phyloP scores from a whole-genome alignment of 1,140 invertebrate genomes.

The Drosophila ambigua region DNA sequence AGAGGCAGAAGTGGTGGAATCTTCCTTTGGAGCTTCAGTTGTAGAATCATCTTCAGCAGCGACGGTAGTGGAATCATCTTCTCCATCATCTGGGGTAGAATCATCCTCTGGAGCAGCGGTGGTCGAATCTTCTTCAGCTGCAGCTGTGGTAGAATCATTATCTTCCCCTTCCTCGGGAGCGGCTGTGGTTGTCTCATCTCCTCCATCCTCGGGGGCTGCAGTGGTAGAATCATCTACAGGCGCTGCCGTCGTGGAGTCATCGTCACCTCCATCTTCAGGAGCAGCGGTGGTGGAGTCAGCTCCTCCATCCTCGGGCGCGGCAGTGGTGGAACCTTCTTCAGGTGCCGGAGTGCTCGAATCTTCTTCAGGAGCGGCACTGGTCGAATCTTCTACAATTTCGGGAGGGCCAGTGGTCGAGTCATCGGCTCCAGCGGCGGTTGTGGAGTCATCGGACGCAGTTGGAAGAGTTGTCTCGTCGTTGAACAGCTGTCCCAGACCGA shows the following conservation, averaged over 20 bases:
- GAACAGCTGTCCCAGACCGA: conserved; percentile 39
- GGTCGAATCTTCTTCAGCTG: neutral
- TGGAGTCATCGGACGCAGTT: neutral
- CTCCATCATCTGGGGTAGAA: conserved; percentile 9
- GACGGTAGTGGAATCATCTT: neutral
- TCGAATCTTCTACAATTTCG: neutral
- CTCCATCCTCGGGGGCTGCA: neutral
- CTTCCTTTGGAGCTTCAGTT: neutral
- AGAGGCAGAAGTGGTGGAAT: neutral
- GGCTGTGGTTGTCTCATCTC: neutral
- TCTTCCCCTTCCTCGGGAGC: neutral
- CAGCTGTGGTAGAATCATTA: neutral
- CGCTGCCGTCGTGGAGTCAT: conserved; percentile 8
- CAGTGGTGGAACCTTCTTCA: neutral
- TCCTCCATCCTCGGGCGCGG: neutral
- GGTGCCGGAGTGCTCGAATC: neutral
- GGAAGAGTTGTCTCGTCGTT: neutral
- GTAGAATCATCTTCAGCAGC: neutral
- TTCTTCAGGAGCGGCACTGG: neutral
- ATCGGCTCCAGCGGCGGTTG: neutral
- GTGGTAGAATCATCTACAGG: neutral
- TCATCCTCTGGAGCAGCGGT: neutral
- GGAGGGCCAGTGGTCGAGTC: neutral
- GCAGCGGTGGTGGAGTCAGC: neutral
- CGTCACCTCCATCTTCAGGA: neutral